phyloP scores from a whole-genome alignment of 2,113 vertebrate species.

The Forbesichthys papilliferus region DNA sequence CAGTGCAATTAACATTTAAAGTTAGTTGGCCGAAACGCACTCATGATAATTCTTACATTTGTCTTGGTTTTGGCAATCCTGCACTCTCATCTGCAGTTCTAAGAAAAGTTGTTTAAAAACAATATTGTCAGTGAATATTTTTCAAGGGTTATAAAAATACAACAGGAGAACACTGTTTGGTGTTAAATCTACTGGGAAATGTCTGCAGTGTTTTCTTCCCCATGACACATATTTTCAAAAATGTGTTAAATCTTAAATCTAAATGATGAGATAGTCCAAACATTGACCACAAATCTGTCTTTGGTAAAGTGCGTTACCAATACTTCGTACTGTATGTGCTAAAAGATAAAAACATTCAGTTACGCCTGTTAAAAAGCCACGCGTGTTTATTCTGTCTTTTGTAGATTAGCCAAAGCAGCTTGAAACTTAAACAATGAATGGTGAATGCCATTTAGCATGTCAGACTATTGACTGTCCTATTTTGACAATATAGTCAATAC shows the following conservation, averaged over 20 bases:
- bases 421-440: neutral
- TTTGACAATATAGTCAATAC: too few species aligned
- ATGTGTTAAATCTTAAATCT: neutral
- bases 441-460: neutral
- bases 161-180: neutral
- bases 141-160: neutral
- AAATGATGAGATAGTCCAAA: neutral
- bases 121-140: too few species aligned
- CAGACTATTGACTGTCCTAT: neutral
- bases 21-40: too few species aligned
- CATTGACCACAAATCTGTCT: neutral
- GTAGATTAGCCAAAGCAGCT: slow-evolving; percentile 7
- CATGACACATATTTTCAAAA: neutral
- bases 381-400: slow-evolving; percentile 3
- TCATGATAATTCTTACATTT: neutral
- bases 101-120: too few species aligned
- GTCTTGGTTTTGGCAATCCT: neutral
- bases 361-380: neutral
- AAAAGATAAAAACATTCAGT: slow-evolving; percentile 7
- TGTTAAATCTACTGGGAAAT: neutral
- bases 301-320: slow-evolving; percentile 7
- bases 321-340: too few species aligned
- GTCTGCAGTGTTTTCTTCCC: neutral
- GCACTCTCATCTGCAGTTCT: too few species aligned
- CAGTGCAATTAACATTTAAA: too few species aligned